Base-by-base conservation (phyloP, 2,888 invertebrate genomes). In the Rhingia rostrata region DNA sequence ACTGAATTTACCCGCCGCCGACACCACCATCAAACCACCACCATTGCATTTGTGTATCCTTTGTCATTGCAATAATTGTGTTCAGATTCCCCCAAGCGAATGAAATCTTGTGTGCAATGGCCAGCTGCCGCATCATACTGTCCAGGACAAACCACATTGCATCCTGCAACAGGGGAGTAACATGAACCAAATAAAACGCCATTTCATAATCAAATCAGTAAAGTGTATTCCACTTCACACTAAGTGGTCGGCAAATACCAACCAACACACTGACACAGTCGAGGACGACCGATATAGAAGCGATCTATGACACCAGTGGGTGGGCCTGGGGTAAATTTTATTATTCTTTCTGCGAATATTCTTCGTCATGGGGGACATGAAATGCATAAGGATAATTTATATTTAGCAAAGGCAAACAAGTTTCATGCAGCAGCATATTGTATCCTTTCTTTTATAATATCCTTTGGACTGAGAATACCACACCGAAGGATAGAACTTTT, bases 191-290 rank as follows among this genome's bases (percentile, higher is more conserved):
- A 72, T 73, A 45, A 79, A 83, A 73, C 79, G 79, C 83, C 56
- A 79, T 83, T 83, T 83, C 72, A 83, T 79, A 83, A 83, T 83
- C 83, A 83, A 83, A 83, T 83, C 73, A 83, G 83, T 74, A 64
- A 74, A 83, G 83, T 83, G 83, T 83, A 83, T 83, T 78, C 72
- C 78, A 83, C 82, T 83, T 83, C 78, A 73, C 78, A 78, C 79
- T 79, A 83, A 83, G 83, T 79, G 83, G 79, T 79, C 41, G 61
- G 73, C 73, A 83, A 83, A 83, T 79, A 83, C 63, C 45, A 12
- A 69, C 56, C 64, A 47, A 41, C 41, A 43, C 51, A 70, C 53
- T 37, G 35, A 7, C 22, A n/a, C 30, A 6, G 35, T 3, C 22
- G n/a, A 14, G 32, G 58, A 33, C 49, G 14, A 61, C 39, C 9